Percentiles rank a stretch among this genome's conserved stretches.
These are phyloP conservation scores for Synanthedon vespiformis DNA, from an alignment of 2,888 invertebrate species.

Conservation along the genomic window DNA sequence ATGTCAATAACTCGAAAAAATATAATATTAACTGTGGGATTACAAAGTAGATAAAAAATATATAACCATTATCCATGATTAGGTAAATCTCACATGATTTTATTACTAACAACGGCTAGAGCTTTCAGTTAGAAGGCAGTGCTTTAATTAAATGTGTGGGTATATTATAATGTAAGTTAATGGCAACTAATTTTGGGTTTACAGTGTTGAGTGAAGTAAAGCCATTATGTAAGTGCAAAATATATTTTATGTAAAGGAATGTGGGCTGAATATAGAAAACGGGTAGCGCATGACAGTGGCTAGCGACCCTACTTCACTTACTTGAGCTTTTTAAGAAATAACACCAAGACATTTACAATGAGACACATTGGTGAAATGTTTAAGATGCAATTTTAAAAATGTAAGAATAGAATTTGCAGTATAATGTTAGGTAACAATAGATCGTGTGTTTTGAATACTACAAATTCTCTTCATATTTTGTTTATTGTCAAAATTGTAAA, in stretches of 20 bases:
- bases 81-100: too few species aligned
- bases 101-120: not conserved
- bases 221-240: conserved; percentile 62
- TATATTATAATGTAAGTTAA: conserved; percentile 26
- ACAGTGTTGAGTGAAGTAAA: conserved; percentile 66
- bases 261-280: conserved; percentile 53
- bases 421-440: conserved; percentile 17
- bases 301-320: conserved; percentile 55
- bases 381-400: conserved; percentile 10
- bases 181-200: conserved; percentile 66
- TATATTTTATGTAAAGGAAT: conserved; percentile 48
- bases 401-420: conserved; percentile 32
- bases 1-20: too few species aligned
- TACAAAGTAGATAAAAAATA: too few species aligned
- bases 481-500: conserved; percentile 1
- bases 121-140: conserved; percentile 15
- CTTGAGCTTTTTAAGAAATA: conserved; percentile 45
- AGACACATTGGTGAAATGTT: conserved; percentile 5
- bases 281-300: conserved; percentile 62
- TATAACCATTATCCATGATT: too few species aligned
- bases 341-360: conserved; percentile 19
- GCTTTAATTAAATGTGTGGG: conserved; percentile 37
- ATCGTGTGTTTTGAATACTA: conserved; percentile 20
- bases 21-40: too few species aligned
- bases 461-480: conserved; percentile 23